phyloP scores from a whole-genome alignment of 1,140 invertebrate genomes.

The Apis mellifera region DNA sequence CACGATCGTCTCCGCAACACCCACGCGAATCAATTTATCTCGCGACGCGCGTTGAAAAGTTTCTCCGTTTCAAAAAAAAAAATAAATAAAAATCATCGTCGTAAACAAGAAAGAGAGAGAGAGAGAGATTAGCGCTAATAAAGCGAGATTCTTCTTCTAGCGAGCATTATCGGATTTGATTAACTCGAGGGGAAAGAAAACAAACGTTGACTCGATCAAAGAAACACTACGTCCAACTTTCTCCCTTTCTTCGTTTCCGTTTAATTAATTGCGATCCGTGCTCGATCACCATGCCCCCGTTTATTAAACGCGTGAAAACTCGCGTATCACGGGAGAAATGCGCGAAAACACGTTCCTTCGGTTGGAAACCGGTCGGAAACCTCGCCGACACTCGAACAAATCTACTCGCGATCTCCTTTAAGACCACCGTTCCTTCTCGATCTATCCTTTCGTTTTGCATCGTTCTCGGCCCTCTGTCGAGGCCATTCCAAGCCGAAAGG shows the following conservation, averaged over 20 bases:
- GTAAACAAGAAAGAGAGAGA: conserved; percentile 15
- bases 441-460: conserved; percentile 66
- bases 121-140: not conserved
- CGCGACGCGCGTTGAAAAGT: not conserved
- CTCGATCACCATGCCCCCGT: conserved; percentile 33
- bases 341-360: too few species aligned
- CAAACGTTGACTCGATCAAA: conserved; percentile 22
- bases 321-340: not conserved
- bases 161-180: not conserved
- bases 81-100: not conserved
- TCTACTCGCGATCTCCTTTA: conserved; percentile 50
- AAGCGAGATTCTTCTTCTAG: conserved; percentile 15
- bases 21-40: not conserved
- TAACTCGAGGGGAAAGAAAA: conserved; percentile 2
- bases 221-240: not conserved
- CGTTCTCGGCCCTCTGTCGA: conserved; percentile 39
- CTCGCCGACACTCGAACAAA: not conserved
- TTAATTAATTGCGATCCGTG: conserved; percentile 15
- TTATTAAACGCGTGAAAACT: conserved; percentile 24
- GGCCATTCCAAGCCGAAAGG: conserved; percentile 72
- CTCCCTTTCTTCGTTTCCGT: not conserved
- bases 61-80: too few species aligned
- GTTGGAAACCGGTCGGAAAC: conserved; percentile 51
- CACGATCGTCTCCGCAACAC: too few species aligned
- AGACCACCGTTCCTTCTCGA: conserved; percentile 54